Percentiles rank a stretch among this genome's conserved stretches.
These are phyloP conservation scores for Clunio marinus DNA, from an alignment of 2,888 invertebrate species.

Conservation along the genomic window DNA sequence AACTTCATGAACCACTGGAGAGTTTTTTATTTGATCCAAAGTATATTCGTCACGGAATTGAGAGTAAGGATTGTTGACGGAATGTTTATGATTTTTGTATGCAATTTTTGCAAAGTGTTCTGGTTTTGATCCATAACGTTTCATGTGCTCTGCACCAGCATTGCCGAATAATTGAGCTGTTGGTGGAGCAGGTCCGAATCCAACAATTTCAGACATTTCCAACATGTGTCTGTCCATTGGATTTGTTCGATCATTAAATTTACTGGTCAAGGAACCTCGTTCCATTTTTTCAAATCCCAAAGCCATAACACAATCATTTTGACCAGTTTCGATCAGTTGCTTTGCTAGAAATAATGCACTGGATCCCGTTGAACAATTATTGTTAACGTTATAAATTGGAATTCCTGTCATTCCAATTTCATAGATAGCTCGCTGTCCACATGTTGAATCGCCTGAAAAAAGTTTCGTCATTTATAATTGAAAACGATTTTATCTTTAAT, in stretches of 20 bases:
- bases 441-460: slow-evolving; percentile 76
- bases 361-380: slow-evolving; percentile 96
- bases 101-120: slow-evolving; percentile 97
- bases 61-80: slow-evolving; percentile 92
- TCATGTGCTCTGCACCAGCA: slow-evolving; percentile 93
- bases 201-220: slow-evolving; percentile 72
- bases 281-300: slow-evolving; percentile 99
- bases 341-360: slow-evolving; percentile 86
- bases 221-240: slow-evolving; percentile 85
- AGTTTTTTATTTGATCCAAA: slow-evolving; percentile 82
- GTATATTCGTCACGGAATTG: slow-evolving; percentile 91
- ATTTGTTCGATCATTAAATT: slow-evolving; percentile 77
- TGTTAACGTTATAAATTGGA: slow-evolving; percentile 96
- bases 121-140: slow-evolving; percentile 87
- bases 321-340: slow-evolving; percentile 85
- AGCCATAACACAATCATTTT: slow-evolving; percentile 83
- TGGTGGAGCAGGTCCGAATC: slow-evolving; percentile 62
- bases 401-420: slow-evolving; percentile 94
- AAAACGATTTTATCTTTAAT: no score
- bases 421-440: slow-evolving; percentile 92
- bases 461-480: not conserved
- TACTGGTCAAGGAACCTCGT: slow-evolving; percentile 74
- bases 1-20: slow-evolving; percentile 84
- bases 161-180: slow-evolving; percentile 96
- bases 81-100: slow-evolving; percentile 95